These are phyloP conservation scores for Hassar affinis DNA, from an alignment of 2,113 vertebrate genomes.

Conservation along the genomic window DNA sequence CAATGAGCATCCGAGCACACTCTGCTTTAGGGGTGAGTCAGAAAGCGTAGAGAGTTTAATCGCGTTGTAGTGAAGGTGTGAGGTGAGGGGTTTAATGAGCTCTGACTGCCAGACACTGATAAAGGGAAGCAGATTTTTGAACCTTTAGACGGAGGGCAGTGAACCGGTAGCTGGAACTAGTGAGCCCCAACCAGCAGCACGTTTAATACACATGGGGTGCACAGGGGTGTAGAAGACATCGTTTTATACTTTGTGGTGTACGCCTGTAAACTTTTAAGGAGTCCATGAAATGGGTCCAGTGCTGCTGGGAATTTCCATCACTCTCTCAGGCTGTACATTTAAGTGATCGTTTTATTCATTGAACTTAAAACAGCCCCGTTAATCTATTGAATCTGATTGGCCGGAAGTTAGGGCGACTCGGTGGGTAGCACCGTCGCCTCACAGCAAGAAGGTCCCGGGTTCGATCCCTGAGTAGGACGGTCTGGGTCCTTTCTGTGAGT, in stretches of 20 bases:
- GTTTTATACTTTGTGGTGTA: neutral
- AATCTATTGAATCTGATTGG: neutral
- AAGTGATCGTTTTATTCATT: neutral
- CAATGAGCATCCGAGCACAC: constrained; percentile 48
- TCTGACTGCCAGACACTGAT: neutral
- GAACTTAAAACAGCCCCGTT: neutral
- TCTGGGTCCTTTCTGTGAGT: no score
- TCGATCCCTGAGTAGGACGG: no score
- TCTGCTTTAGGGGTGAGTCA: constrained; percentile 53
- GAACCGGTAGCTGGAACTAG: neutral
- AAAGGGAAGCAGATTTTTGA: neutral
- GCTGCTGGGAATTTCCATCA: neutral
- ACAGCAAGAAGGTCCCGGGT: no score
- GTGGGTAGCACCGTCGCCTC: no score
- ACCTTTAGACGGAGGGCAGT: neutral
- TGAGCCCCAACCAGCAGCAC: neutral
- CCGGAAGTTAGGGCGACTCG: no score
- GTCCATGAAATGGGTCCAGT: neutral
- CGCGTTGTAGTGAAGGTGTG: no score
- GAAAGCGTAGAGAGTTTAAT: neutral
- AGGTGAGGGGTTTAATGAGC: neutral
- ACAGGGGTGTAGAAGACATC: neutral
- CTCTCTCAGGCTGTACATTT: neutral
- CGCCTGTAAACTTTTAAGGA: neutral
- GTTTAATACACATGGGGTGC: neutral